phyloP scores from a whole-genome alignment of 2,797 vertebrate genomes.

The Lutra lutra region DNA sequence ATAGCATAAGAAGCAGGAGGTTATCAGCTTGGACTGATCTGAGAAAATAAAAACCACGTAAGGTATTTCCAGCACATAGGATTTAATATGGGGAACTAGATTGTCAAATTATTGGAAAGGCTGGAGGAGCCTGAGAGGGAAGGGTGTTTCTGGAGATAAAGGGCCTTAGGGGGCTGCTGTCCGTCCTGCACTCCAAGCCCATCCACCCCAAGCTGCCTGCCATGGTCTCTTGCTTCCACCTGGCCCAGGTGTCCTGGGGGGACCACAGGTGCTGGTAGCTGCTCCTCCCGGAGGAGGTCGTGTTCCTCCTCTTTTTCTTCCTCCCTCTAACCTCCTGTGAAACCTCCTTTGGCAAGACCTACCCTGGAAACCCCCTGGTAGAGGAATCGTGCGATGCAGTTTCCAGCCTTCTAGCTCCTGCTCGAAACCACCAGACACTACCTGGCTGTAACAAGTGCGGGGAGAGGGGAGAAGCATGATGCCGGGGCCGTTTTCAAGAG shows the following conservation, averaged over 20 bases:
- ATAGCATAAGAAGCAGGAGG: neutral
- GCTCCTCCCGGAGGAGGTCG: neutral
- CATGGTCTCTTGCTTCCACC: no score
- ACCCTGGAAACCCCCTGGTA: neutral
- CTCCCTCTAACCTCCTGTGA: rapidly evolving
- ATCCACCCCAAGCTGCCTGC: neutral
- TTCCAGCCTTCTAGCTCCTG: neutral
- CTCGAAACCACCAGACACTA: neutral
- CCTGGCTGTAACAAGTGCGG: no score
- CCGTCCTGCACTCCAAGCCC: neutral
- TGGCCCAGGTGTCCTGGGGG: neutral
- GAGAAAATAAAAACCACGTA: neutral
- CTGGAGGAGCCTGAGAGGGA: neutral
- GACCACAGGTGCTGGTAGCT: neutral
- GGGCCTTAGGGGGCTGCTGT: neutral
- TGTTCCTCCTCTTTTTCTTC: neutral
- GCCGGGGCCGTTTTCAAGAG: neutral
- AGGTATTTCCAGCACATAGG: neutral
- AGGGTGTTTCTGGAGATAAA: neutral
- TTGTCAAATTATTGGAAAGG: neutral
- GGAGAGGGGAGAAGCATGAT: no score
- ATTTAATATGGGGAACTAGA: neutral
- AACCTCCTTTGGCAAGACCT: neutral
- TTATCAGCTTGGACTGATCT: neutral
- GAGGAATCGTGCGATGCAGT: neutral